A percentile compares a stretch with the other conserved stretches of the same genome.
phyloP scores from a whole-genome alignment of 2,797 vertebrate species.

The Hyperoplus immaculatus region DNA sequence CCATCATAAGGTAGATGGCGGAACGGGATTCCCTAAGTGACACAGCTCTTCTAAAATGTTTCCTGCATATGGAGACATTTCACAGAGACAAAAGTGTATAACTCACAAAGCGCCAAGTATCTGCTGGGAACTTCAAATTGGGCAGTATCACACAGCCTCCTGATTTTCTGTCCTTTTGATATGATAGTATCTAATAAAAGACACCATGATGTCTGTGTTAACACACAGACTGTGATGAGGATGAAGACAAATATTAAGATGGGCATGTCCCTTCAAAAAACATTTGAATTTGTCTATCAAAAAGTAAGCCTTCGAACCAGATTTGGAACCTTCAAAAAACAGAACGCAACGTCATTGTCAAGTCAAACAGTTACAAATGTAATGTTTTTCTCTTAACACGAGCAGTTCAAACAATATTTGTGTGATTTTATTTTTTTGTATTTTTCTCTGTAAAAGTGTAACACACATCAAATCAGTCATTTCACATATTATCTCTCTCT shows the following conservation, averaged over 20 bases:
- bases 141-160: constrained; percentile 8
- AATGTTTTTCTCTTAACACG: not conserved
- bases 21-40: constrained; percentile 33
- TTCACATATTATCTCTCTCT: not conserved
- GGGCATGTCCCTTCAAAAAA: not conserved
- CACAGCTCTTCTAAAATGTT: not conserved
- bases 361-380: not conserved
- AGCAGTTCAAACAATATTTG: not conserved
- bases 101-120: constrained; percentile 21
- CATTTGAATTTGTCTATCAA: not conserved
- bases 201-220: not conserved
- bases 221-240: not conserved
- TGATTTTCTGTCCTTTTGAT: not conserved
- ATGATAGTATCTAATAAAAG: constrained; percentile 1
- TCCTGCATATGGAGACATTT: constrained; percentile 6
- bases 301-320: not conserved
- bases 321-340: not conserved
- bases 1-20: constrained; percentile 25
- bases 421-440: not conserved
- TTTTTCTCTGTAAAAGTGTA: not conserved
- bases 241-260: not conserved
- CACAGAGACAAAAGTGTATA: not conserved
- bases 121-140: constrained; percentile 2
- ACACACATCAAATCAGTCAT: not conserved
- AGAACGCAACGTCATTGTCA: not conserved